These are phyloP conservation scores for Clistopyga incitator DNA, from an alignment of 2,888 invertebrate species.

Conservation along the genomic window DNA sequence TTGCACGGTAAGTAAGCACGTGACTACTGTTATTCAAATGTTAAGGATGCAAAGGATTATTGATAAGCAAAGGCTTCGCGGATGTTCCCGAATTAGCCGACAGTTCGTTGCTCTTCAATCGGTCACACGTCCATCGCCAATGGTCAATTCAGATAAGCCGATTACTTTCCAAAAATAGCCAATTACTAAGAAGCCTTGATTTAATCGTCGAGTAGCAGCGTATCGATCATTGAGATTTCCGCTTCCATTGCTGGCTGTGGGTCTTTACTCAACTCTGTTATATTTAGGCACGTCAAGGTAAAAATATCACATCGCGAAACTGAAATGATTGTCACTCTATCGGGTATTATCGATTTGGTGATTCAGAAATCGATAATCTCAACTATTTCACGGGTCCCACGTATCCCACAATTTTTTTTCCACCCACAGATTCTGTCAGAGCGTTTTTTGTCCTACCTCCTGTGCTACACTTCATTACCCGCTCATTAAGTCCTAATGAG, in stretches of 20 bases:
- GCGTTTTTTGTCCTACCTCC: too few relatives aligned
- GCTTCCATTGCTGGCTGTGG: neutral
- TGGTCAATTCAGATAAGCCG: slow-evolving; percentile 25
- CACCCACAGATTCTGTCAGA: too few relatives aligned
- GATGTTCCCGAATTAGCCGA: slow-evolving; percentile 9
- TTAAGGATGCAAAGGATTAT: slow-evolving; percentile 6
- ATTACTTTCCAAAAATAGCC: slow-evolving; percentile 45
- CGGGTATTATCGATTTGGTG: too few relatives aligned
- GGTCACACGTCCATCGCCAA: slow-evolving; percentile 34
- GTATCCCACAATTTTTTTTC: neutral
- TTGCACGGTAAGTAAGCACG: slow-evolving; percentile 6
- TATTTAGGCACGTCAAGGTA: neutral
- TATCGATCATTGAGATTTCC: slow-evolving; percentile 3
- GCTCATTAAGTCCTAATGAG: too few relatives aligned
- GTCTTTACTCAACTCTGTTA: neutral
- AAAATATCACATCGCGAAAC: neutral
- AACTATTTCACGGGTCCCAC: neutral
- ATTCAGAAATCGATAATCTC: neutral
- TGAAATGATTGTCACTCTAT: too few relatives aligned
- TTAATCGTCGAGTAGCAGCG: neutral
- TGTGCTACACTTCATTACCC: too few relatives aligned
- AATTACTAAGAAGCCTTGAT: neutral
- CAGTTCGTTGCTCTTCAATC: neutral
- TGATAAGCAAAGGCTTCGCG: slow-evolving; percentile 3
- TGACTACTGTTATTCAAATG: slow-evolving; percentile 23